Evolutionary conservation across 2,888 invertebrate genomes (phyloP), one percentile per base, ranked within the genome.

Genomic region (Zootermopsis nevadensis): DNA sequence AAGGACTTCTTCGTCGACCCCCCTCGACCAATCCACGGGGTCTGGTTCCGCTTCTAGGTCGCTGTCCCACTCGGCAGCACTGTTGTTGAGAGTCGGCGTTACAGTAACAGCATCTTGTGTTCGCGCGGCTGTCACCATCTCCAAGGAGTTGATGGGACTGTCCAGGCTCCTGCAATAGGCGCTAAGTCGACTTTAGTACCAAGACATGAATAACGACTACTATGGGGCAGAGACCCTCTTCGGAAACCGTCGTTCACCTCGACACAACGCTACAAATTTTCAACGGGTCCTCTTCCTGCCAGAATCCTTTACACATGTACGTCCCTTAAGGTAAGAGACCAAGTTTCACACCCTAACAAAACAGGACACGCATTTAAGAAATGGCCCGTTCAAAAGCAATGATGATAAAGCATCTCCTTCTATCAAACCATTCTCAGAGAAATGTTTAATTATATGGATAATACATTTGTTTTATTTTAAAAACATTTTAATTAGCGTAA

Each of bases 141-240:
- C 95, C 89, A 94, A 91, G 84, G 95, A 94, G 87, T 93, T 93
- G 87, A 93, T 93, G 85, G 95, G 95, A 89, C 95, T 95, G 88
- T 95, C 95, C 87, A 94, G 91, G 87, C 92, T 91, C 86, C 92
- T 92, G 88, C 86, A 89, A 38, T 12, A 66, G 19, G n/a, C n/a
- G n/a, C 35, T 22, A 42, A 60, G 60, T 27, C 1, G 3, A 48
- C 0, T 48, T 48, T 1, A 19, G 19, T 15, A 19, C 19, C 19
- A 48, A 1, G 15, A 4, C 19, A 48, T 3, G 4, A 6, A 0
- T 6, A 42, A 42, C 38, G 10, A 42, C 8, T 15, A 12, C 38
- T 15, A 4, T 0, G 12, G 38, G 7, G 7, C 38, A 42, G 38
- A 42, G 38, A 12, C 2, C 38, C 8, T 42, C 38, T 42, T 55